Evolutionary conservation across 2,113 vertebrate species (phyloP), one percentile per base, ranked within the genome.

Genomic region (Aspidoscelis tigris): DNA sequence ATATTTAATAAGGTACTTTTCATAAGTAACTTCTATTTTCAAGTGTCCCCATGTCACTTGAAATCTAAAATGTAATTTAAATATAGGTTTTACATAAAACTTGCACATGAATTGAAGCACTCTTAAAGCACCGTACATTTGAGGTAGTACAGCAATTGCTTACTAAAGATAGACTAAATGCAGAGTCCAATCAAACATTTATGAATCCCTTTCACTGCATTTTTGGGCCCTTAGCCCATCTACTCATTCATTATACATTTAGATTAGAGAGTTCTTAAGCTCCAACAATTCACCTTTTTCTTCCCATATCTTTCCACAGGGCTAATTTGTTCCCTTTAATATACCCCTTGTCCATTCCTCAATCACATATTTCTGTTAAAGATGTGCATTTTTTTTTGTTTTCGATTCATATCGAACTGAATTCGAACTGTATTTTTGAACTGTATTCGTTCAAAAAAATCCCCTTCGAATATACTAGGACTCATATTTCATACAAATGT

Each of bases 181-280:
- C 82, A 53, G 18, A 83, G 39, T 18, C 74, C 82, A 64, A 55
- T 83, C 24, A 83, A 83, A 24, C 50, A 83, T 83, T 83, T 76
- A 24, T 76, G 22, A 76, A 69, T 50, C 24, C 39, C 74, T 66
- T 84, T 65, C 9, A 16, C 7, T 44, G 82, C 76, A 70, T 4
- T 12, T 61, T 61, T 18, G 12, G 81, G 20, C 58, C 20, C 14
- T 47, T 76, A 16, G 61, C 9, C 16, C 43, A 83, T 39, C 55
- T 22, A 64, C 18, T 9, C 16, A 39, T 11, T 39, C 33, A 70
- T 53, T 12, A 44, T 41, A 74, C 2, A 14, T 64, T 43, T 74
- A 61, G 41, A 73, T 5, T 2, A 44, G 20, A 55, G 39, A n/a
- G 2, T 74, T 61, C 39, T 64, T 43, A 73, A 44, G 18, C 44